Percentiles rank a stretch among this genome's conserved stretches.
These are phyloP conservation scores for Oreochromis spilurus DNA, from an alignment of 2,113 vertebrate species.

Conservation along the genomic window DNA sequence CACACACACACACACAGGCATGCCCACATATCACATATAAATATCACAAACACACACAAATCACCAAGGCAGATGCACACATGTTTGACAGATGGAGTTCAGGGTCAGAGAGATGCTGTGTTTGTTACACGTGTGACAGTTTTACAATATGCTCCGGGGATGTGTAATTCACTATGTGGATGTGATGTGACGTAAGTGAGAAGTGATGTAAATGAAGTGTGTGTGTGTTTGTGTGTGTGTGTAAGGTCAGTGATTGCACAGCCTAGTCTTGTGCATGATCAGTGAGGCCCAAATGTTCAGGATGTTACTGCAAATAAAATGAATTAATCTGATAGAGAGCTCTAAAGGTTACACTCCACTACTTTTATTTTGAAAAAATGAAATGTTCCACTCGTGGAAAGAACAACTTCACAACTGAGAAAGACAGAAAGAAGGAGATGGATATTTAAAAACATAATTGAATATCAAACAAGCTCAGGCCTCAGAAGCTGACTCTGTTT, in stretches of 20 bases:
- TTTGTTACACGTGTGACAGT: constrained; percentile 37
- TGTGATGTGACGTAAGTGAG: constrained; percentile 14
- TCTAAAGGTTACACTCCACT: background rate
- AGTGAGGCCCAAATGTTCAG: background rate
- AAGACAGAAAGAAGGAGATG: background rate
- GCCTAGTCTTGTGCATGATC: background rate
- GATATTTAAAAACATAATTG: background rate
- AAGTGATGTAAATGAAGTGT: background rate
- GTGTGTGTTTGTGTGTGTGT: background rate
- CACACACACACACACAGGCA: background rate
- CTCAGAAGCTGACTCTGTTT: constrained; percentile 20
- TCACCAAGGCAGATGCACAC: constrained; percentile 9
- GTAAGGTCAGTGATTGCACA: constrained; percentile 18
- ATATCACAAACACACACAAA: constrained; percentile 17
- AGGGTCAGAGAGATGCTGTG: constrained; percentile 35
- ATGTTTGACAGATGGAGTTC: constrained; percentile 40
- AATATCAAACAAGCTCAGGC: constrained; percentile 18
- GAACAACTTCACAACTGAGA: background rate
- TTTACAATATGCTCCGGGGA: constrained; percentile 48
- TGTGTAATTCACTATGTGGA: constrained; percentile 24
- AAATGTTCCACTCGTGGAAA: background rate
- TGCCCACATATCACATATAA: background rate
- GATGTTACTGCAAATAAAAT: background rate
- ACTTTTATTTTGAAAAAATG: background rate
- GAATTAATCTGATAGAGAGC: background rate